Conservation (phyloP, 2,113 vertebrate species). For the Chauna torquata region DNA sequence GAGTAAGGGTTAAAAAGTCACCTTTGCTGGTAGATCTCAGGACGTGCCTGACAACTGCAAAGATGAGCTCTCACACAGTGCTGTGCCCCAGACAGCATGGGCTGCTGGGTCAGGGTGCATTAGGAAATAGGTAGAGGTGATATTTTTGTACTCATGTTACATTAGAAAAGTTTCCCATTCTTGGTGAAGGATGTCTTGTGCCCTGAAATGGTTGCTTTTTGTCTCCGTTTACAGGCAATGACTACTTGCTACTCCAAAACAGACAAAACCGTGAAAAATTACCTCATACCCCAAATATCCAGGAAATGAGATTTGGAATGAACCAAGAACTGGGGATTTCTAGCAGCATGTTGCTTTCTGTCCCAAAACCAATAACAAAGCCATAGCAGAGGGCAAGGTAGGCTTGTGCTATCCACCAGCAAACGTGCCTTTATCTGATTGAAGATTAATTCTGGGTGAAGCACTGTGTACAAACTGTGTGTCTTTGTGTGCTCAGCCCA, state of each 20-base stretch:
- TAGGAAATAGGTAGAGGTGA: background rate
- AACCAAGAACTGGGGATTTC: background rate
- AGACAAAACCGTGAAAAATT: background rate
- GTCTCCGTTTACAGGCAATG: background rate
- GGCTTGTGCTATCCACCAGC: background rate
- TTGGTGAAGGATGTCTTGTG: background rate
- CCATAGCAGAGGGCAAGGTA: background rate
- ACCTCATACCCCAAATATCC: no score
- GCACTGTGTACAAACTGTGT: background rate
- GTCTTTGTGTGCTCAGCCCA: background rate
- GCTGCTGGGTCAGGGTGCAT: background rate
- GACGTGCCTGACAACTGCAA: background rate
- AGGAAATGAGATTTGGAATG: background rate
- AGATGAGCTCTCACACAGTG: fast-evolving
- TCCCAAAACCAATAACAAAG: background rate
- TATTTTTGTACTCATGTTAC: background rate
- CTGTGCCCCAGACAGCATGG: fast-evolving
- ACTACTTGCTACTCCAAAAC: background rate
- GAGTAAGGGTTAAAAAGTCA: background rate
- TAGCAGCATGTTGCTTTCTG: background rate
- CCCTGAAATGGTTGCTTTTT: background rate
- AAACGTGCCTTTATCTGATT: background rate
- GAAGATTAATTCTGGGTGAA: background rate
- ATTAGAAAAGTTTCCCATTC: background rate
- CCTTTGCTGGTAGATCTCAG: background rate